Evolutionary conservation across 2,113 vertebrate genomes (phyloP), one percentile per base, ranked within the genome.

Genomic region (Albula glossodonta): DNA sequence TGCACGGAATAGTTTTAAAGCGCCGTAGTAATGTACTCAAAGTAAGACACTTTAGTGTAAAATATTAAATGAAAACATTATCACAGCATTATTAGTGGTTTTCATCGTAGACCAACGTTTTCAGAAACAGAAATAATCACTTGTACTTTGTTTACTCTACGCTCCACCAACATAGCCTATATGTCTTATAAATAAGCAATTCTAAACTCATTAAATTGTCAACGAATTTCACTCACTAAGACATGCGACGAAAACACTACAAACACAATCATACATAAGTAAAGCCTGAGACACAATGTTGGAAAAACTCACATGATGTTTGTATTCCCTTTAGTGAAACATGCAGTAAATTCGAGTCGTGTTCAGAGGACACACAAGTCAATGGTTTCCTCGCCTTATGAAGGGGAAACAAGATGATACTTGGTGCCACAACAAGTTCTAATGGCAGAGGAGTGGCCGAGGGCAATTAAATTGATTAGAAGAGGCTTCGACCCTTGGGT

Each of bases 371-470:
- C 63, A 50, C 51, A 50, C 25, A 49, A 88, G 89, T 78, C 50
- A 25, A 83, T 51, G 86, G 90, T 74, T 48, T 84, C 87, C 82
- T 51, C 74, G 51, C 63, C 57, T 87, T 85, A 51, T 83, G 83
- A 51, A 41, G 49, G 56, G 63, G 17, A 82, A 78, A 83, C 31
- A 80, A 86, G 87, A 83, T 83, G 70, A 51, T 80, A 84, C 86
- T 87, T 41, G 90, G 90, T 92, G 92, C 91, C 91, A 91, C 86
- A 80, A 91, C 86, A 81, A 90, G 92, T 91, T 78, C 93, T 95
- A 91, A 90, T 91, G 93, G 93, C 90, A 94, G 95, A 97, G 97
- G 97, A 97, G 97, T 97, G 96, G 97, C 94, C 96, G 92, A 86
- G 90, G 89, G 90, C 93, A 92, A 91, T 85, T 92, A 89, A 85